phyloP scores from a whole-genome alignment of 2,888 invertebrate species.

The Acanthoscelides obtectus region DNA sequence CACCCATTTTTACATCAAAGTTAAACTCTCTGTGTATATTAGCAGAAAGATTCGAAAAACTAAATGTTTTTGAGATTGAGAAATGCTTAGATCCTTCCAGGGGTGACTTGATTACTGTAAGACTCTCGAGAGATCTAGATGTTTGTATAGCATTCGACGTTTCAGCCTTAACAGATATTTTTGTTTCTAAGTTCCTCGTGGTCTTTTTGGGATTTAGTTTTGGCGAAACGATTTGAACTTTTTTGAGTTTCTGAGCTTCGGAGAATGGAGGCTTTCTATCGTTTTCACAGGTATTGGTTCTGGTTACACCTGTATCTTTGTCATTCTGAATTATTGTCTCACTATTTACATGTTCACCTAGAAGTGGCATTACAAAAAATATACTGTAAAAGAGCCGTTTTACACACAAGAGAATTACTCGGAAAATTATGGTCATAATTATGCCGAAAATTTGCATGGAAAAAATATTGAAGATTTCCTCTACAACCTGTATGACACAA shows the following conservation, averaged over 20 bases:
- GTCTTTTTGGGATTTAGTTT: slow-evolving; percentile 18
- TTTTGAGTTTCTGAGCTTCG: slow-evolving; percentile 21
- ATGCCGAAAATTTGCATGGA: too few relatives aligned
- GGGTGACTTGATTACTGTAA: slow-evolving; percentile 35
- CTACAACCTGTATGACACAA: too few relatives aligned
- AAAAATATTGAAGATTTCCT: too few relatives aligned
- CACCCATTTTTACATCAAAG: slow-evolving; percentile 24
- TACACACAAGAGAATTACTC: too few relatives aligned
- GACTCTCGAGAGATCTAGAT: slow-evolving; percentile 39
- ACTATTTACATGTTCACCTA: not conserved
- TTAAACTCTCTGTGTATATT: slow-evolving; percentile 25
- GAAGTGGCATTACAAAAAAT: too few relatives aligned
- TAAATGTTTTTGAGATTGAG: slow-evolving; percentile 35
- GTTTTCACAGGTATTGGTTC: not conserved
- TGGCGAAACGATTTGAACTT: slow-evolving; percentile 27
- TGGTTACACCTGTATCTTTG: not conserved
- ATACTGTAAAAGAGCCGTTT: too few relatives aligned
- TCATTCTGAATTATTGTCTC: slow-evolving; percentile 1
- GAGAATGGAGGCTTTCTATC: not conserved
- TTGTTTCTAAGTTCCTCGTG: slow-evolving; percentile 17
- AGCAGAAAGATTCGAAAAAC: slow-evolving; percentile 34
- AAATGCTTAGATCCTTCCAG: slow-evolving; percentile 19
- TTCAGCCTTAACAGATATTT: slow-evolving; percentile 34
- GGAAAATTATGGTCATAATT: too few relatives aligned
- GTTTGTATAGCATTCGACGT: slow-evolving; percentile 27